Evolutionary conservation across 2,888 invertebrate genomes (phyloP), one percentile per base, ranked within the genome.

Genomic region (Lasioglossum oenotherae): DNA sequence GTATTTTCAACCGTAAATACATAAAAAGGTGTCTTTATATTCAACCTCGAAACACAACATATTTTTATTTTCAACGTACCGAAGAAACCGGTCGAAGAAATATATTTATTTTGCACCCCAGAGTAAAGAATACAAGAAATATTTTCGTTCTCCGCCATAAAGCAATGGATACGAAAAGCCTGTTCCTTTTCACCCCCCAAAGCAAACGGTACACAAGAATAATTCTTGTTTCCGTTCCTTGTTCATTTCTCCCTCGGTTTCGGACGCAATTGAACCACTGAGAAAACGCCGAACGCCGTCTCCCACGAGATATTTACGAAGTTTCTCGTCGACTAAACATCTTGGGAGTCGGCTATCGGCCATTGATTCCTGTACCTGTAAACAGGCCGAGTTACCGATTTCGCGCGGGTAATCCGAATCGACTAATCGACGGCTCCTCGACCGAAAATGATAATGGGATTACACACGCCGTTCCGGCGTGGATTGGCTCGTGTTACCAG

Each of bases 381-480:
- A 64, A 76, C 79, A 71, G 71, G 60, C 35, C 46, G 46, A 46
- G 71, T 71, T 76, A 76, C 71, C 74, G 53, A 69, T 72, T 38
- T 2, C 10, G 38, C 38, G 14, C 23, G 73, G 76, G 79, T 81
- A 77, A 77, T 75, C 71, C 31, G 49, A 73, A 44, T 35, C 64
- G 67, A 35, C 46, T 35, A 77, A 81, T 82, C 85, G 80, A 77
- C 77, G 74, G 72, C 44, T 85, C 67, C 74, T 77, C 77, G 78
- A 44, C 77, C 80, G 79, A 82, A 80, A 87, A 82, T 76, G 86
- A 81, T 85, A 82, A 87, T 82, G 81, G 82, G 81, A 82, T 85
- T 80, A 82, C 72, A 46, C 74, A 31, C 60, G 49, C 41, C 41
- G 67, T 16, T 27, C 44, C 76, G 80, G 80, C 74, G 73, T 41